Percentiles rank a stretch among this genome's conserved stretches.
Conservation (phyloP, 2,113 vertebrate species). For the Sebastes schlegelii region DNA sequence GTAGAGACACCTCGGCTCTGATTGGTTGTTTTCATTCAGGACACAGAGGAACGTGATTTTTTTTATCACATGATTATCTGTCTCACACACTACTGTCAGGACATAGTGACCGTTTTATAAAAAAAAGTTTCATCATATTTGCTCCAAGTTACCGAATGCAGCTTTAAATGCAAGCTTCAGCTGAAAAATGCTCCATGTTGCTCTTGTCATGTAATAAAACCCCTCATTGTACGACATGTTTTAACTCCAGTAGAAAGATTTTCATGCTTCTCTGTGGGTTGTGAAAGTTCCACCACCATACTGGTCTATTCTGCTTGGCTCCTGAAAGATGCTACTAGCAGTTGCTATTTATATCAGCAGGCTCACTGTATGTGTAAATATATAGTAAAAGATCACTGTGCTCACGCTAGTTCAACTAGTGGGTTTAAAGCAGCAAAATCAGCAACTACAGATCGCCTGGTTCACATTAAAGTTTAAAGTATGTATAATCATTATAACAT, state of each 20-base stretch:
- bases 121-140: no score
- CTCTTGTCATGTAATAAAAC: background rate
- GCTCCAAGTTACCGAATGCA: no score
- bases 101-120: no score
- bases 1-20: no score
- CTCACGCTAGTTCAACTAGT: background rate
- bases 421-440: background rate
- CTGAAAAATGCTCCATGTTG: no score
- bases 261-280: slow-evolving; percentile 7
- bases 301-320: background rate
- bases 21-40: no score
- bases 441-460: background rate
- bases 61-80: no score
- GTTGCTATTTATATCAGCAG: slow-evolving; percentile 20
- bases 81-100: no score
- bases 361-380: background rate
- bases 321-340: background rate
- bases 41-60: no score
- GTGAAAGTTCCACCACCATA: slow-evolving; percentile 9
- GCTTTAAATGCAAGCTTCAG: no score
- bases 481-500: background rate
- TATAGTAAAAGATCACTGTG: background rate
- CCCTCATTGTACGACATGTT: background rate
- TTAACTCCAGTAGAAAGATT: background rate
- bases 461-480: background rate